Percentiles rank a stretch among this genome's conserved stretches.
phyloP scores from a whole-genome alignment of 2,888 invertebrate species.

The Molanna angustata region DNA sequence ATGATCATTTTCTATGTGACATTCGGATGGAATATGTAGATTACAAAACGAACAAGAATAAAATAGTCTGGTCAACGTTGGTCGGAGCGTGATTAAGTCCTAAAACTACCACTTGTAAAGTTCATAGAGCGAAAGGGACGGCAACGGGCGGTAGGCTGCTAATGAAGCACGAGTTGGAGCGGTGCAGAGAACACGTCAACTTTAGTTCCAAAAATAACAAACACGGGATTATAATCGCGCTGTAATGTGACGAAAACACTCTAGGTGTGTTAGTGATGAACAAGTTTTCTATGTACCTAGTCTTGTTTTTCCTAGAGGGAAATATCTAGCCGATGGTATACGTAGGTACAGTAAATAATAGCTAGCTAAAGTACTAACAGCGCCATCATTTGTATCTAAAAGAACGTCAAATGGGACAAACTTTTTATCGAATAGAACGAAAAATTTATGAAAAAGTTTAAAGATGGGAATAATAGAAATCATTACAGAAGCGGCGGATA shows the following conservation, averaged over 20 bases:
- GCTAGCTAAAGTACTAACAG: too few species aligned
- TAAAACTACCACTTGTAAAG: neutral
- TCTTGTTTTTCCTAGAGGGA: neutral
- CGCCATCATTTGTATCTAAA: too few species aligned
- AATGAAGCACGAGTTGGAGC: conserved; percentile 4
- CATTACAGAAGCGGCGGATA: too few species aligned
- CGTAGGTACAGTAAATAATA: neutral
- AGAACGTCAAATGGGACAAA: too few species aligned
- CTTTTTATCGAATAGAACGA: too few species aligned
- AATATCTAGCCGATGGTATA: neutral
- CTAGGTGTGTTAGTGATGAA: conserved; percentile 11
- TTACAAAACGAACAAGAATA: too few species aligned
- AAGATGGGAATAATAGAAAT: too few species aligned
- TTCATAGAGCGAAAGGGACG: neutral
- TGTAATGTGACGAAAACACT: conserved; percentile 22
- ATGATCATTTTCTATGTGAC: too few species aligned
- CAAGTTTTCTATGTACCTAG: neutral
- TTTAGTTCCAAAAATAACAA: conserved; percentile 28
- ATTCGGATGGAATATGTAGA: too few species aligned
- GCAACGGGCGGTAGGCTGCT: neutral
- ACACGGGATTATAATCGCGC: conserved; percentile 25
- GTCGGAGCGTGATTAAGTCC: too few species aligned
- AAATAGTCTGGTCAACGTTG: too few species aligned
- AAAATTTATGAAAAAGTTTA: too few species aligned
- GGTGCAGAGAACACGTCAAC: conserved; percentile 7